These are phyloP conservation scores for Nothobranchius furzeri DNA, from an alignment of 2,113 vertebrate genomes.

Conservation along the genomic window DNA sequence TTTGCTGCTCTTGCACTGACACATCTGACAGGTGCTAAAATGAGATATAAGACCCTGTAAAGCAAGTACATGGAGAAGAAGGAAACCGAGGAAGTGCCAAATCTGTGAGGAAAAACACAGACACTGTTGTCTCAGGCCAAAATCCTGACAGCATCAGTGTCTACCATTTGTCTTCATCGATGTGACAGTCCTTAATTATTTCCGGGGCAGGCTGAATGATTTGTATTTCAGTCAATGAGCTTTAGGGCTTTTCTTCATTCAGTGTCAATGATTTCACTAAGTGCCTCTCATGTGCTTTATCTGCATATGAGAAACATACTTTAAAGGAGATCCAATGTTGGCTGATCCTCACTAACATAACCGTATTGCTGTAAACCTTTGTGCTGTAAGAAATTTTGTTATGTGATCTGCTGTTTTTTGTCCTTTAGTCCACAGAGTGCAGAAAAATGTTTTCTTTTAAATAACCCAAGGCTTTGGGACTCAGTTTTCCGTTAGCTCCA, in stretches of 20 bases:
- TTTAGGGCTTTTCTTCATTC: slow-evolving; percentile 52
- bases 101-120: slow-evolving; percentile 14
- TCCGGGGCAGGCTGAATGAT: slow-evolving; percentile 49
- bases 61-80: slow-evolving; percentile 11
- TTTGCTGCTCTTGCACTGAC: slow-evolving; percentile 42
- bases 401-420: slow-evolving; percentile 25
- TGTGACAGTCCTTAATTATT: slow-evolving; percentile 61
- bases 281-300: slow-evolving; percentile 57
- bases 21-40: slow-evolving; percentile 51
- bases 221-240: slow-evolving; percentile 53
- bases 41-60: slow-evolving; percentile 46
- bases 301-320: slow-evolving; percentile 41
- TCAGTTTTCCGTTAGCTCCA: slow-evolving; percentile 1
- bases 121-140: slow-evolving; percentile 11
- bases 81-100: slow-evolving; percentile 13
- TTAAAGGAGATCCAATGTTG: slow-evolving; percentile 35
- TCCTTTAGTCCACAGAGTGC: slow-evolving; percentile 60
- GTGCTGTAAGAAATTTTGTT: not conserved
- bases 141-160: slow-evolving; percentile 27
- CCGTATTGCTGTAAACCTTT: slow-evolving; percentile 4
- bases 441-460: slow-evolving; percentile 62
- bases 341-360: slow-evolving; percentile 49
- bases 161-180: slow-evolving; percentile 50
- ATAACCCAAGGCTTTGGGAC: slow-evolving; percentile 66
- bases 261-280: slow-evolving; percentile 63